phyloP scores from a whole-genome alignment of 2,113 vertebrate genomes.

The Sebastes schlegelii region DNA sequence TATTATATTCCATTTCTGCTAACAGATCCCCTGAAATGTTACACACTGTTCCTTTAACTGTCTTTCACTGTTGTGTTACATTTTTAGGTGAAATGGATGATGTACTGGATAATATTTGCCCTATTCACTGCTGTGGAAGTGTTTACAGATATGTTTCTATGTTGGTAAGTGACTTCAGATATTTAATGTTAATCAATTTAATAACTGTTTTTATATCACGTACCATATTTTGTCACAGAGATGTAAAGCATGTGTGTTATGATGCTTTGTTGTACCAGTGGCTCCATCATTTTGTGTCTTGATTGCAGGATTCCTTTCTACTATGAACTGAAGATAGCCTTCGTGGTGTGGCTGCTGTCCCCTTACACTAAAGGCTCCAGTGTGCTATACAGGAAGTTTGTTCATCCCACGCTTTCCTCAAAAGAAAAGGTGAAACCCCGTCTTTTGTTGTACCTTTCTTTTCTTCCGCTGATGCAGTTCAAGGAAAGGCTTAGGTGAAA shows the following conservation, averaged over 20 bases:
- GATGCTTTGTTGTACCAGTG: not conserved
- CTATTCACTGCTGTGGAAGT: slow-evolving; percentile 96
- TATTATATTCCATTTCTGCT: too few species aligned
- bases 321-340: slow-evolving; percentile 99
- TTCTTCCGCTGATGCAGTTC: slow-evolving; percentile 16
- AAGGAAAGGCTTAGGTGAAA: slow-evolving; percentile 19
- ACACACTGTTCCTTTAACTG: not conserved
- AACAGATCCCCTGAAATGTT: too few species aligned
- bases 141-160: slow-evolving; percentile 98
- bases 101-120: slow-evolving; percentile 99
- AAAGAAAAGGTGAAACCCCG: slow-evolving; percentile 94
- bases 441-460: slow-evolving; percentile 38
- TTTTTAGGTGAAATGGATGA: slow-evolving; percentile 98
- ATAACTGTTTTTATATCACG: slow-evolving; percentile 16
- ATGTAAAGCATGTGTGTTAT: not conserved
- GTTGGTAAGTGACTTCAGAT: slow-evolving; percentile 88
- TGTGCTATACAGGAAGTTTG: slow-evolving; percentile 98
- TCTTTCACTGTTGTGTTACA: not conserved
- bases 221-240: not conserved
- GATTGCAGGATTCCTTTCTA: slow-evolving; percentile 96
- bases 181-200: not conserved
- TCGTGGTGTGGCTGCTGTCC: slow-evolving; percentile 98
- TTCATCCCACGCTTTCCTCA: slow-evolving; percentile 97
- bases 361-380: slow-evolving; percentile 99
- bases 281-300: slow-evolving; percentile 30